Evolutionary conservation across 2,888 invertebrate genomes (phyloP), one percentile per base, ranked within the genome.

Genomic region (Rhopalosiphum nymphaeae): DNA sequence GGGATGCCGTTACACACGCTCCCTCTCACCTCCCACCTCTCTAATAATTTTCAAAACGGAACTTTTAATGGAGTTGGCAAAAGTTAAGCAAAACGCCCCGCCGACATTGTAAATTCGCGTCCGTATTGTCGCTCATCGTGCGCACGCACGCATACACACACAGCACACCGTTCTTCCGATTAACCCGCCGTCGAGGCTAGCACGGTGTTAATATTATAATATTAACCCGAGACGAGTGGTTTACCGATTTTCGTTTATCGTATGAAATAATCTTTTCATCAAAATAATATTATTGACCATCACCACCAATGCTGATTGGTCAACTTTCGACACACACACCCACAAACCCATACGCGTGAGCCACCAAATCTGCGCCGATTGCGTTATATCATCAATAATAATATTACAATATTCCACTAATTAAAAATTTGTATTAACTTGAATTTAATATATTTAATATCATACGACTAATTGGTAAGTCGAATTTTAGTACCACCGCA

Each of bases 51-150:
- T 94, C 93, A 85, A 87, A 67, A 86, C 26, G 67, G 91, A 91
- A 94, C 94, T 94, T 94, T 94, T 94, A 90, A 94, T 94, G 86
- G 94, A 94, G 91, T 94, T 94, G 90, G 91, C 42, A 49, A 91
- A 93, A 93, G 93, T 93, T 90, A 84, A 57, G 85, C 93, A 29
- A 78, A 89, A 61, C 90, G 89, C 78, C 84, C 78, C 36, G 13
- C 84, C 84, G 26, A 13, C 42, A 56, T 57, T 61, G 56, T 67
- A 49, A 49, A 86, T 56, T 36, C 26, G 53, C 21, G n/a, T 84
- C 56, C 85, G 44, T 91, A 57, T 86, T 91, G 26, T 86, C 25
- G 91, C 25, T 36, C 85, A 85, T 10, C 49, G 67, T 53, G 56
- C 61, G 46, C 84, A 53, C 91, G 42, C 42, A 44, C 89, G 46